Evolutionary conservation across 2,113 vertebrate genomes (phyloP).

Genomic region (Sterrhoptilus dennistouni): DNA sequence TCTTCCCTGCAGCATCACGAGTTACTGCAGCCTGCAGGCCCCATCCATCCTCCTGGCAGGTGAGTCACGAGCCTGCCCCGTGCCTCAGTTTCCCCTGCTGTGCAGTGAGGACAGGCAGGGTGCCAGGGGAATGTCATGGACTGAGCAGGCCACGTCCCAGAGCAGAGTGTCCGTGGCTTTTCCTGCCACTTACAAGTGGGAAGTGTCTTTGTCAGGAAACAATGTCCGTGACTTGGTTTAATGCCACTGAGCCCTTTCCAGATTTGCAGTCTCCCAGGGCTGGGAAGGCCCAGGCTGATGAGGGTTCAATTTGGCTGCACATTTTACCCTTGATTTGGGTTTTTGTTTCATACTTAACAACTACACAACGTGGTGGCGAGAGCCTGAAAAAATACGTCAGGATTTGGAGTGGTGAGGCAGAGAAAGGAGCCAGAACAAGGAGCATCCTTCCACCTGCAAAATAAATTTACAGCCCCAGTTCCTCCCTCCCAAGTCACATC

Average conservation of each 20-base stretch:
- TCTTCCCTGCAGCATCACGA: neutral
- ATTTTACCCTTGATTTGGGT: neutral
- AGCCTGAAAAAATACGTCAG: neutral
- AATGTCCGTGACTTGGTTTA: neutral
- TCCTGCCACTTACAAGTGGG: neutral
- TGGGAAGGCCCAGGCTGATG: neutral
- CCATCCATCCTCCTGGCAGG: neutral
- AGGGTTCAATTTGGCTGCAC: neutral
- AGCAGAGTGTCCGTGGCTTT: accelerated
- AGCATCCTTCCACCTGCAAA: neutral
- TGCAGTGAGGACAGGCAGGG: accelerated
- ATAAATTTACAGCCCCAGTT: neutral
- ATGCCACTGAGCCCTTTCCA: neutral
- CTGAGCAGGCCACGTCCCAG: accelerated
- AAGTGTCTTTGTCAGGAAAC: neutral
- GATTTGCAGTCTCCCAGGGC: neutral
- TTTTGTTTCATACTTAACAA: neutral
- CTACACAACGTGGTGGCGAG: neutral
- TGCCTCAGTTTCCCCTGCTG: slow-evolving; percentile 24
- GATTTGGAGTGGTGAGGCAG: neutral
- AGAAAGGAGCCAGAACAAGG: neutral
- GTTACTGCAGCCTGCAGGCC: neutral
- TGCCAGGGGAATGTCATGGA: neutral
- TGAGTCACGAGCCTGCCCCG: neutral
- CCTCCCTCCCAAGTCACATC: neutral